These are phyloP conservation scores for Mobula birostris DNA, from an alignment of 2,113 vertebrate genomes.

Conservation along the genomic window DNA sequence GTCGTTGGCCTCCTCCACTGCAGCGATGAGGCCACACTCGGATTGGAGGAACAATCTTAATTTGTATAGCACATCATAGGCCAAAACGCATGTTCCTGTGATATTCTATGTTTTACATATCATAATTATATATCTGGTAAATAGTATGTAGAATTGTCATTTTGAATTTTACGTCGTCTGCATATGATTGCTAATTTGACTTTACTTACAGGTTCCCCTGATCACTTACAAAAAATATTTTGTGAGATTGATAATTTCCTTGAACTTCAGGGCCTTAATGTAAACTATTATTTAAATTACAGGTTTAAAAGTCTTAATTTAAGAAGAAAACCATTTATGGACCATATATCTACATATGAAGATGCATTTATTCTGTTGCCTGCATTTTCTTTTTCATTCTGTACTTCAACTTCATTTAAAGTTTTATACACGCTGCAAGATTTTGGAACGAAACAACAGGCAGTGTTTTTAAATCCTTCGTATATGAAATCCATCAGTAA, in stretches of 20 bases:
- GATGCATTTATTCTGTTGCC: slow-evolving; percentile 72
- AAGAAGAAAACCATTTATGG: slow-evolving; percentile 66
- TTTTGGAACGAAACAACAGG: slow-evolving; percentile 56
- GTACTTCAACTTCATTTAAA: slow-evolving; percentile 72
- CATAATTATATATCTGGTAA: too few species aligned
- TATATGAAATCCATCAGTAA: slow-evolving; percentile 70
- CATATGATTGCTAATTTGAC: too few species aligned
- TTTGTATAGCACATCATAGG: too few species aligned
- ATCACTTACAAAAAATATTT: slow-evolving; percentile 38
- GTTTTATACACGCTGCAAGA: slow-evolving; percentile 70
- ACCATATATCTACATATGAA: slow-evolving; percentile 65
- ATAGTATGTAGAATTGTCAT: too few species aligned
- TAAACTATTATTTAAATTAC: slow-evolving; percentile 39
- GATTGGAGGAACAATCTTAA: too few species aligned
- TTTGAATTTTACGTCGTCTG: too few species aligned
- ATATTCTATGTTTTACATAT: too few species aligned
- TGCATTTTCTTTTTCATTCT: slow-evolving; percentile 73
- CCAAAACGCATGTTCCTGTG: too few species aligned
- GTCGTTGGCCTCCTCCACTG: too few species aligned
- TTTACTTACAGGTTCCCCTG: not conserved
- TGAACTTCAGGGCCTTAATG: slow-evolving; percentile 44
- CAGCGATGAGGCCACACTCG: too few species aligned
- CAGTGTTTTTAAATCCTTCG: slow-evolving; percentile 75
- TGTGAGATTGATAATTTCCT: slow-evolving; percentile 26
- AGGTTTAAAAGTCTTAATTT: slow-evolving; percentile 72